Percentiles rank a stretch among this genome's conserved stretches.
These are phyloP conservation scores for Gryon sp. DNA, from an alignment of 1,140 invertebrate genomes.

Conservation along the genomic window DNA sequence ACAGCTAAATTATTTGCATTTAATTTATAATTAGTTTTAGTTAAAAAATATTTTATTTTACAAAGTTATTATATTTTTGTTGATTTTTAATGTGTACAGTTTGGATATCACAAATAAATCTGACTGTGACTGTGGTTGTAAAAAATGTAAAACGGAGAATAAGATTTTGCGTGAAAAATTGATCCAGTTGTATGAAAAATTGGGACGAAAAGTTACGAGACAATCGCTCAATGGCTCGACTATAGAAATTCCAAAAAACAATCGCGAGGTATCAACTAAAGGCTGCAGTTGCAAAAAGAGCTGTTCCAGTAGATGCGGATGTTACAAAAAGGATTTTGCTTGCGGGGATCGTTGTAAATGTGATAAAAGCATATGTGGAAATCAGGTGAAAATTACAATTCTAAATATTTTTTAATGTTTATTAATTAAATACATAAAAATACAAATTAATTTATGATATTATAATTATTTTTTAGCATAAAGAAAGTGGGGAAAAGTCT, in stretches of 20 bases:
- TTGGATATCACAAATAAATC: conserved; percentile 5
- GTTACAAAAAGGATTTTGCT: conserved; percentile 28
- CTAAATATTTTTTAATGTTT: neutral
- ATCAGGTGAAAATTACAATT: conserved; percentile 6
- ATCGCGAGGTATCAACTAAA: conserved; percentile 7
- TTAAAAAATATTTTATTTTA: neutral
- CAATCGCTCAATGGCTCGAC: conserved; percentile 17
- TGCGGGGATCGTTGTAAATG: conserved; percentile 41
- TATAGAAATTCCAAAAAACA: neutral
- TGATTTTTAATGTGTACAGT: conserved; percentile 8
- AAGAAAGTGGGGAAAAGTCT: too few relatives aligned
- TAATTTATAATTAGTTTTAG: too few relatives aligned
- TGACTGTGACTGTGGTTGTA: conserved; percentile 17
- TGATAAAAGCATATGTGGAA: conserved; percentile 14
- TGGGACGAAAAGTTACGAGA: conserved; percentile 24
- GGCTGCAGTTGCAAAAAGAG: conserved; percentile 42
- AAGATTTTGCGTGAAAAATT: conserved; percentile 21
- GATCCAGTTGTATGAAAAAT: conserved; percentile 17
- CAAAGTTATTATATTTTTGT: neutral
- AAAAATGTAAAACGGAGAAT: conserved; percentile 22
- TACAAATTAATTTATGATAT: too few relatives aligned
- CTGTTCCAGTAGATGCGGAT: conserved; percentile 33
- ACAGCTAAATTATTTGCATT: too few relatives aligned
- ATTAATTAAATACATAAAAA: neutral
- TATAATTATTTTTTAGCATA: too few relatives aligned